Base-by-base conservation (phyloP, 2,113 vertebrate genomes). In the Falcunculus frontatus region DNA sequence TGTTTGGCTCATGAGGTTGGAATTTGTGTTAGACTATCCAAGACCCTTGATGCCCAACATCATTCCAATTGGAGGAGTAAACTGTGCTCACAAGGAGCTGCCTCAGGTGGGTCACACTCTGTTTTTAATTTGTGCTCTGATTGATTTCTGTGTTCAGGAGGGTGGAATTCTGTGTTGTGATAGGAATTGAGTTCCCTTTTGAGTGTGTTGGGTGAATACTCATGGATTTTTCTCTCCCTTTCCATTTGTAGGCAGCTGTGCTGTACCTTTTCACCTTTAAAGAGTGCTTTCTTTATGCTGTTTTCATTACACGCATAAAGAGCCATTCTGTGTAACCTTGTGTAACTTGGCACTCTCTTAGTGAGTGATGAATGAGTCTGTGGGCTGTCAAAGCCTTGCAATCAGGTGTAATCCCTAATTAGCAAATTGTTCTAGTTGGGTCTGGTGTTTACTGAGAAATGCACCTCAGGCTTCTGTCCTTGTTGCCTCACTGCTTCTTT, bases 71-170 rank as follows among this genome's bases (percentile, higher is more conserved):
- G n/a, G n/a, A n/a, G n/a, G 98, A 53, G 57, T 97, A 39, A 95
- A 96, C 59, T 98, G 98, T 42, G 78, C 50, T 35, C 27, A 60
- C 23, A 95, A 81, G 79, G 74, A 84, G 13, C 72, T 98, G 4
- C 0, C 96, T 25, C 76, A 95, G 97, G 98, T 98, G 59, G 70
- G 80, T 78, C 0, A 0, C 47, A 13, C 7, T 52, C 16, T 14
- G 11, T 41, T 41, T 46, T 20, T 46, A 46, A 46, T 20, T 20
- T 9, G 9, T 46, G 44, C 19, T 46, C 9, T 50, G 49, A 50
- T 50, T 7, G 26, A 27, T 27, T 33, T 73, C 16, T 50, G n/a
- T 39, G n/a, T 42, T 67, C 15, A 4, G 5, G 4, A 49, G 20
- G 19, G 4, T 44, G 16, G 17, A 11, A n/a, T 62, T 39, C 13